Evolutionary conservation across 2,888 invertebrate genomes (phyloP), one percentile per base, ranked within the genome.

Genomic region (Phyllotreta cruciferae): DNA sequence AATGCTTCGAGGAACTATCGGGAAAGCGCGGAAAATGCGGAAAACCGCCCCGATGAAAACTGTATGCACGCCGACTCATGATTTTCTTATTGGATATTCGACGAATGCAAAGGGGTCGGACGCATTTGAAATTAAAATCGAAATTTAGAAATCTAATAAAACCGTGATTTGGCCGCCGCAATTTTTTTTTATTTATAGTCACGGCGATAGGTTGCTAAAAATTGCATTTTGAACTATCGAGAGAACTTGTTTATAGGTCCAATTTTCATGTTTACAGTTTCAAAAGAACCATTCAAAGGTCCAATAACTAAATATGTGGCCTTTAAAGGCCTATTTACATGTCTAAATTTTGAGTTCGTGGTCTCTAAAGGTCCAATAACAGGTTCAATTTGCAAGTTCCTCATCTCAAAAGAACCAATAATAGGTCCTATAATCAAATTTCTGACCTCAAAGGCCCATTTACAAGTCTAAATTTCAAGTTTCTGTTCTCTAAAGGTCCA

Each of bases 101-200:
- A 60, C 55, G 13, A 63, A 55, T 62, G 60, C 62, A 50, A 45
- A 39, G 34, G 24, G 36, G n/a, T n/a, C 5, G 10, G 42, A 10
- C 14, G 60, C 56, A 63, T 68, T 62, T 65, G 54, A 66, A 68
- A 66, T 68, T 64, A 66, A 68, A 68, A 66, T 64, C 39, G 64
- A 66, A 62, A 64, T 66, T 66, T 66, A 57, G 63, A 68, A 66
- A 64, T 68, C 66, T 66, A 68, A 68, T 68, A 68, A 66, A 68
- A 68, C 64, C 60, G 68, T 60, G 66, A 68, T 66, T 66, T 64
- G 35, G 62, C 58, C 57, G 44, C 64, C 24, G 24, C 24, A 24
- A 56, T 66, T 44, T 63, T 55, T 63, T n/a, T n/a, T n/a, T n/a
- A n/a, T n/a, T n/a, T n/a, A n/a, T 47, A 37, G 52, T 63, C 60